Percentiles rank a stretch among this genome's conserved stretches.
These are phyloP conservation scores for Halcyon leucocephala DNA, from an alignment of 2,797 vertebrate species.

Conservation along the genomic window DNA sequence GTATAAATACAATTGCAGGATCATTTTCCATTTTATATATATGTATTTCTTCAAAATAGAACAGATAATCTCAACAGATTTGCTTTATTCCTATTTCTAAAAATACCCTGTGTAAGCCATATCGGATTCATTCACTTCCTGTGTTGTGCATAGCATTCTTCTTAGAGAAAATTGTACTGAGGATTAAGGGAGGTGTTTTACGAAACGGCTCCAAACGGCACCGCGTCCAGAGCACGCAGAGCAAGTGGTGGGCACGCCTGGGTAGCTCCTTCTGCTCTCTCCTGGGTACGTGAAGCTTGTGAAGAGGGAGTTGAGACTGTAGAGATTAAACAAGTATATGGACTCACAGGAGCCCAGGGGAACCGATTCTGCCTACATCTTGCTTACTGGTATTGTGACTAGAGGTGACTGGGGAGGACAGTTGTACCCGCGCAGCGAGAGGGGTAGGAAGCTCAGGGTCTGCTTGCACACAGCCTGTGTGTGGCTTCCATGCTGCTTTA, in stretches of 20 bases:
- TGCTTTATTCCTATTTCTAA: not conserved
- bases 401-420: not conserved
- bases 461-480: rapidly evolving
- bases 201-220: not conserved
- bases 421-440: not conserved
- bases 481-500: not conserved
- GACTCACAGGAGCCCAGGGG: rapidly evolving
- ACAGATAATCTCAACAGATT: not conserved
- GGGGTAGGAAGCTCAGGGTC: not conserved
- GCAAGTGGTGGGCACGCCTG: rapidly evolving
- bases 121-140: not conserved
- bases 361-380: not conserved
- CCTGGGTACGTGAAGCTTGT: not conserved
- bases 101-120: not conserved
- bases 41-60: not conserved
- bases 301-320: rapidly evolving
- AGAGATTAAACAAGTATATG: rapidly evolving
- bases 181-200: not conserved
- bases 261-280: not conserved
- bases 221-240: not conserved
- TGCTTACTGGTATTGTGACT: not conserved
- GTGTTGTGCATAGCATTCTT: not conserved
- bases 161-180: not conserved
- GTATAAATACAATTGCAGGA: not conserved
- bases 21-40: not conserved